phyloP scores from a whole-genome alignment of 2,113 vertebrate species.

The Cyprinodon tularosa region DNA sequence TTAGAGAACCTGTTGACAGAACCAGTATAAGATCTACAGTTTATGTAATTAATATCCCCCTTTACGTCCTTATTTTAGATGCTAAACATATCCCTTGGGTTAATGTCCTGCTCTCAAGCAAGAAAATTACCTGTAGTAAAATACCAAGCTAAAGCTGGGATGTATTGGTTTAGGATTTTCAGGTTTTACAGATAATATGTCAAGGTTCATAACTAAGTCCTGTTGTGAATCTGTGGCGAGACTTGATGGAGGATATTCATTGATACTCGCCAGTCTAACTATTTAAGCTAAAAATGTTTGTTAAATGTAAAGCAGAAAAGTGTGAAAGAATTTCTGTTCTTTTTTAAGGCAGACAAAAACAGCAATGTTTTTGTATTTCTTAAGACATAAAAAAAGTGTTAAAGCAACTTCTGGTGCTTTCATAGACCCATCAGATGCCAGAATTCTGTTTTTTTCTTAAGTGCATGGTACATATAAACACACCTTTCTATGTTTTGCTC shows the following conservation, averaged over 20 bases:
- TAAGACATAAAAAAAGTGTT: too few relatives aligned
- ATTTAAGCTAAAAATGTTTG: neutral
- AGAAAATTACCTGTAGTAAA: too few relatives aligned
- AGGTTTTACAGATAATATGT: neutral
- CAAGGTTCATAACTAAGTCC: neutral
- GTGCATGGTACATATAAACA: neutral
- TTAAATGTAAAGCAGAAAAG: neutral
- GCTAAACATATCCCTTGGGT: neutral
- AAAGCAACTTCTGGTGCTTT: too few relatives aligned
- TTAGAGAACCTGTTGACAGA: neutral
- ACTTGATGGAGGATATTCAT: neutral
- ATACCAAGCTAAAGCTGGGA: neutral
- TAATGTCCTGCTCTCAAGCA: too few relatives aligned
- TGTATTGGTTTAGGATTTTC: neutral
- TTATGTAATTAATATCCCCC: neutral
- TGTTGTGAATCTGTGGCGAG: neutral
- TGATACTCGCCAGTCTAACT: neutral
- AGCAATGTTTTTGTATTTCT: too few relatives aligned
- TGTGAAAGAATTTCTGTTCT: neutral
- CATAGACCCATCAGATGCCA: too few relatives aligned
- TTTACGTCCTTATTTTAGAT: neutral
- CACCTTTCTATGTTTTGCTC: slow-evolving; percentile 4
- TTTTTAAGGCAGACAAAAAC: too few relatives aligned
- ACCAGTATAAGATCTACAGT: neutral
- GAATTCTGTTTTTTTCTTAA: neutral